A percentile compares a stretch with the other conserved stretches of the same genome.
These are phyloP conservation scores for Lithophane semibrunnea DNA, from an alignment of 2,888 invertebrate species.

Conservation along the genomic window DNA sequence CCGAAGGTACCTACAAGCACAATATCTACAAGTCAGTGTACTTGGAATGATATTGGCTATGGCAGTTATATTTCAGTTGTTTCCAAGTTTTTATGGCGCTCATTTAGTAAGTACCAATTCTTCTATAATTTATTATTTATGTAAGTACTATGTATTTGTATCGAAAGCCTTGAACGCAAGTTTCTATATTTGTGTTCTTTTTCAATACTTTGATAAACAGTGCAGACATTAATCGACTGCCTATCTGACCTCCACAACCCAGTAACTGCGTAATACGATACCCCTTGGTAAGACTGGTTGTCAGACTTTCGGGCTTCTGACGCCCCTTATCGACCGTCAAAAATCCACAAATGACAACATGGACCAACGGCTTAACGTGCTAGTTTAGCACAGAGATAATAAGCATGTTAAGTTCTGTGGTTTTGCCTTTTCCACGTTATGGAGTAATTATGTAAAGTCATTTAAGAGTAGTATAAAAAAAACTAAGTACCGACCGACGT, in stretches of 20 bases:
- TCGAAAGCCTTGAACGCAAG: not conserved
- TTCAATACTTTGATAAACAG: slow-evolving; percentile 11
- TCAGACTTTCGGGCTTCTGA: too few species aligned
- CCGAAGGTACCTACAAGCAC: slow-evolving; percentile 22
- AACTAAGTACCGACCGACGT: not conserved
- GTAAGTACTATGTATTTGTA: slow-evolving; percentile 5
- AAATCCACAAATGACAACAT: too few species aligned
- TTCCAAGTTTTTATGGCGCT: slow-evolving; percentile 46
- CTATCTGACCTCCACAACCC: too few species aligned
- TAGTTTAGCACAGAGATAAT: too few species aligned
- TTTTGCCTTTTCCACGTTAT: too few species aligned
- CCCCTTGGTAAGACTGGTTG: too few species aligned
- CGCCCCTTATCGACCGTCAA: too few species aligned
- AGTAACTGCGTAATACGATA: too few species aligned
- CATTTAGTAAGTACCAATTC: slow-evolving; percentile 45
- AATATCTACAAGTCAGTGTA: slow-evolving; percentile 26
- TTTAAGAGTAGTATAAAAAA: not conserved
- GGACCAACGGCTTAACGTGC: too few species aligned
- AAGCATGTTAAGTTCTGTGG: too few species aligned
- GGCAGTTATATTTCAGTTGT: slow-evolving; percentile 36
- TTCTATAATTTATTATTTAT: slow-evolving; percentile 20
- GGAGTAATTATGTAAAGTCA: not conserved
- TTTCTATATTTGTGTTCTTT: slow-evolving; percentile 9
- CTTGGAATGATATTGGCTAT: slow-evolving; percentile 44
- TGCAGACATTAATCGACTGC: not conserved